Percentiles rank a stretch among this genome's conserved stretches.
Evolutionary conservation across 2,113 vertebrate species (phyloP).

Genomic region (Serinus canaria): DNA sequence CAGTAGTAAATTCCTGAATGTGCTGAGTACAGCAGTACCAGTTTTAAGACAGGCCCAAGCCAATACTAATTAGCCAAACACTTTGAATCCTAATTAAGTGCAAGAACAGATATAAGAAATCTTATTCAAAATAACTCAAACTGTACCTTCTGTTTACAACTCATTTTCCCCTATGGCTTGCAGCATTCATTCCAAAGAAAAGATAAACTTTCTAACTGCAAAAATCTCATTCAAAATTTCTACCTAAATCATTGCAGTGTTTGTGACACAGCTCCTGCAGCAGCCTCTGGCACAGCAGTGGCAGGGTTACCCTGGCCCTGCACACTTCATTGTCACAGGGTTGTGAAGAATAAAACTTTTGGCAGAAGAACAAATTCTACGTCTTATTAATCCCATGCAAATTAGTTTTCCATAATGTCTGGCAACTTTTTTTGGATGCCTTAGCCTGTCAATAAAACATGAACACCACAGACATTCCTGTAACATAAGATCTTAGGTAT

Average conservation of each 20-base stretch:
- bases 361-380: conserved; percentile 35
- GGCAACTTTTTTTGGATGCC: conserved; percentile 14
- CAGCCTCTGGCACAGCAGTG: not conserved
- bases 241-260: not conserved
- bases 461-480: conserved; percentile 48
- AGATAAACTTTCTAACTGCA: not conserved
- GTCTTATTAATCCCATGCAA: conserved; percentile 10
- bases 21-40: not conserved
- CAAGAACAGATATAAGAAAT: not conserved
- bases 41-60: not conserved
- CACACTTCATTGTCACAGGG: not conserved
- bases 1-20: not conserved
- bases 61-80: not conserved
- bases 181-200: not conserved
- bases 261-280: not conserved
- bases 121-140: not conserved
- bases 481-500: conserved; percentile 68
- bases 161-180: not conserved
- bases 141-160: not conserved
- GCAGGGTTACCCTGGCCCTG: not conserved
- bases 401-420: conserved; percentile 63
- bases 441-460: conserved; percentile 74
- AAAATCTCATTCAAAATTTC: not conserved
- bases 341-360: not conserved
- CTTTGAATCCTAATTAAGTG: not conserved